Evolutionary conservation across 2,888 invertebrate genomes (phyloP), one percentile per base, ranked within the genome.

Genomic region (Dasysyrphus tricinctus): DNA sequence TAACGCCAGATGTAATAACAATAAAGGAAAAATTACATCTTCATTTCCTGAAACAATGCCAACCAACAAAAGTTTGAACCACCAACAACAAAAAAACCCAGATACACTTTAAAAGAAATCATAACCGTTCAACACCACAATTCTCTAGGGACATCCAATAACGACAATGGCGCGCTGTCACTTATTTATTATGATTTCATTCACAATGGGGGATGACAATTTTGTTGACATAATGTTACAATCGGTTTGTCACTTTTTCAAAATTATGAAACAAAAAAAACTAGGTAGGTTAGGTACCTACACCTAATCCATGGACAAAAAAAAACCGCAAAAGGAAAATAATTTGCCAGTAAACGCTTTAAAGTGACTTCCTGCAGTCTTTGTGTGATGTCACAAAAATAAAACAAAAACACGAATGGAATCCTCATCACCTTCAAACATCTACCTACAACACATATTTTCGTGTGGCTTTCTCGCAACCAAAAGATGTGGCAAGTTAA

Each of bases 261-360:
- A 49, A 72, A 44, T 11, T 3, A 6, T 19, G 34, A 44, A 56
- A 37, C 14, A 63, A 24, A 65, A 7, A 3, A 7, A 3, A 34
- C 3, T 11, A 39, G 1, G 34, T 34, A 2, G n/a, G 1, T 4
- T 37, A 19, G 1, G 9, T 19, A 29, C 14, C 47, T 34, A n/a
- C n/a, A 54, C 6, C 19, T 56, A 14, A 29, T 34, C 12, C 51
- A 51, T 56, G 61, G n/a, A n/a, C n/a, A n/a, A 24, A 77, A 77
- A 76, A 80, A 84, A 65, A 67, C 85, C 77, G 54, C 81, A 77
- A 80, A 80, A 77, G 49, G 61, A 88, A 37, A 42, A 88, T 88
- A 88, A 88, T 88, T 79, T 87, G 88, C 79, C 74, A 74, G 79
- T 84, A 84, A 84, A 87, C 75, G 76, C 76, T 87, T 87, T 87